These are phyloP conservation scores for Gymnodraco acuticeps DNA, from an alignment of 2,797 vertebrate species.

Conservation along the genomic window DNA sequence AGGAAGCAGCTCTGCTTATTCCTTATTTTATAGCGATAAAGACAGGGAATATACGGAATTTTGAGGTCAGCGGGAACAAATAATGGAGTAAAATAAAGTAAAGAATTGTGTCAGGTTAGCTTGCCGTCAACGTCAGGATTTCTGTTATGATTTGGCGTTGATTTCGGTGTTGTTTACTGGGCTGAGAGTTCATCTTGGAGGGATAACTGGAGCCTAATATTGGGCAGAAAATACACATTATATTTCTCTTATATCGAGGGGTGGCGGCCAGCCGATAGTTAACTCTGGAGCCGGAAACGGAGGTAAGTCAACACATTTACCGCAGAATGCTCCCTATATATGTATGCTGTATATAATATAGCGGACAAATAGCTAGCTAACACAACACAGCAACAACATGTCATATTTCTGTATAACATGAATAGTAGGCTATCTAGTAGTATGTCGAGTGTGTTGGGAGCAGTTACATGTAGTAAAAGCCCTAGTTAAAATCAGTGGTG, in stretches of 20 bases:
- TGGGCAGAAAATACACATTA: constrained; percentile 44
- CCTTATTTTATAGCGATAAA: constrained; percentile 59
- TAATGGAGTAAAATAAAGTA: constrained; percentile 24
- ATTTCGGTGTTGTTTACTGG: constrained; percentile 66
- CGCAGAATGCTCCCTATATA: constrained; percentile 7
- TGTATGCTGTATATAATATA: constrained; percentile 2
- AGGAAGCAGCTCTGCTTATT: constrained; percentile 70
- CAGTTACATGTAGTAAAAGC: no score
- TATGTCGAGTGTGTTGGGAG: no score
- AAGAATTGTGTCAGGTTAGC: neutral
- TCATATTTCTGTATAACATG: no score
- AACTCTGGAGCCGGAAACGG: constrained; percentile 86
- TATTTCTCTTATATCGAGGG: constrained; percentile 46
- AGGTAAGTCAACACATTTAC: constrained; percentile 69
- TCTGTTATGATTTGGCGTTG: constrained; percentile 43
- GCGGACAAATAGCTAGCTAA: constrained; percentile 26
- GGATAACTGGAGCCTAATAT: constrained; percentile 59
- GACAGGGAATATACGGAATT: neutral
- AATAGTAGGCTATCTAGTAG: no score
- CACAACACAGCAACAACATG: neutral
- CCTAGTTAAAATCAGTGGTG: no score
- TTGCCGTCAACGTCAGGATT: neutral
- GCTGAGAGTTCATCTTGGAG: constrained; percentile 45
- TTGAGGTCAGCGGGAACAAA: constrained; percentile 22
- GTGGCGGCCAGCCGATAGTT: constrained; percentile 74